Base-by-base conservation (phyloP, 2,888 invertebrate species). In the Lycocerus yunnanus region DNA sequence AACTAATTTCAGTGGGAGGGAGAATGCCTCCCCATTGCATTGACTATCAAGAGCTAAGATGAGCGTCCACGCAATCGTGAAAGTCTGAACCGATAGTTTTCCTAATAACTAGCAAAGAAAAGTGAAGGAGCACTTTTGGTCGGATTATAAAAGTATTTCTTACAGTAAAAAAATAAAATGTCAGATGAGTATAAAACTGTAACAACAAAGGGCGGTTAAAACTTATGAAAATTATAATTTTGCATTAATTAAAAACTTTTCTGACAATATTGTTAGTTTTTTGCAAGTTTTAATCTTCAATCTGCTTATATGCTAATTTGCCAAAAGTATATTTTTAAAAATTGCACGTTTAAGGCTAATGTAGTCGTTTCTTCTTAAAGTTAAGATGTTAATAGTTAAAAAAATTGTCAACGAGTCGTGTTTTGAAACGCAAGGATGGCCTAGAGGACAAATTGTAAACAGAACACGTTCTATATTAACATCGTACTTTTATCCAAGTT, bases 381-480 rank as follows among this genome's bases (percentile, higher is more conserved):
- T 63, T 63, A 63, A 63, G 20, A 63, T 27, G 71, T 71, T 69
- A 58, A 66, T 66, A 69, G 65, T 71, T 60, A 15, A 68, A 67
- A n/a, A 66, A 69, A 59, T 72, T 63, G 66, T 24, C 14, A 0
- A 63, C 6, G 14, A 63, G 69, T 43, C 67, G 69, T 67, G 66
- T 58, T 66, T 69, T 68, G 69, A 67, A 75, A 75, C 59, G 69
- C 20, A 72, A 63, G 27, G 24, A 61, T 18, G 68, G 43, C 69
- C 61, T 72, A 68, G 24, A 73, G 63, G 21, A 43, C n/a, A 60
- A 68, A 63, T 24, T 71, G 66, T 72, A 79, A 74, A 67, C 79
- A 74, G 67, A 69, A 74, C 79, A 79, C 79, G 79, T 79, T 71
- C 76, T 73, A 77, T 76, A 79, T 79, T 79, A 79, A 79, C 79